Evolutionary conservation across 37 sponge, comb jelly and placozoan genomes (phyloP).

Genomic region (Diacarnus erythraeanus): DNA sequence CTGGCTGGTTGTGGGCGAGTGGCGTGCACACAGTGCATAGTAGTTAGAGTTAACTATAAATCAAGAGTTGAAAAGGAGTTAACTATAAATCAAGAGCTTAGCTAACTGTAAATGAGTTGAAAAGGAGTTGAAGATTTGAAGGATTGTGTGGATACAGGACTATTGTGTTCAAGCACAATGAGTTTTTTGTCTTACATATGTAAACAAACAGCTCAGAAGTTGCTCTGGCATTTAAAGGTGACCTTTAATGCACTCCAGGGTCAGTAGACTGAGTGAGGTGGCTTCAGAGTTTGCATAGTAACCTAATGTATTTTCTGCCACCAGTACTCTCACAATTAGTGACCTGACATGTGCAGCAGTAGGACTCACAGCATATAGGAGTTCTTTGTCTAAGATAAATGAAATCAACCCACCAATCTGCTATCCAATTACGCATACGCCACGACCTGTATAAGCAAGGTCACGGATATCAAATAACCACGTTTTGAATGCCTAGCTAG

Average conservation of each 20-base stretch:
- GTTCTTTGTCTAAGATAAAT: constrained; percentile 67
- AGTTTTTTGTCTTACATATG: neutral
- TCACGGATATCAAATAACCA: neutral
- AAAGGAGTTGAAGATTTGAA: neutral
- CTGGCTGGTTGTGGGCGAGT: constrained; percentile 13
- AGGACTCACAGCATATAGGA: constrained; percentile 61
- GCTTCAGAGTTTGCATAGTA: no score
- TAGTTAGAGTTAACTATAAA: constrained; percentile 78
- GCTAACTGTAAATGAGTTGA: neutral
- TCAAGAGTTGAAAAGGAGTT: neutral
- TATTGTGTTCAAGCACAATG: no score
- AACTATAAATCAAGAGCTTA: neutral
- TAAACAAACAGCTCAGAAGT: neutral
- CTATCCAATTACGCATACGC: constrained; percentile 64
- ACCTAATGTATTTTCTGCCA: neutral
- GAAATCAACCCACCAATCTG: constrained; percentile 70
- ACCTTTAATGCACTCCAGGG: neutral
- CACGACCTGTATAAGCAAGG: constrained; percentile 17
- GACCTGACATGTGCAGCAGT: neutral
- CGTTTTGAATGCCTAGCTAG: neutral
- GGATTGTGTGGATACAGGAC: neutral
- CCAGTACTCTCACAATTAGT: neutral
- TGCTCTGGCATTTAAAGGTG: neutral
- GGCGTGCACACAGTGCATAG: constrained; percentile 19
- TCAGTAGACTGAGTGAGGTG: neutral